Evolutionary conservation across 1,140 invertebrate genomes (phyloP).

Genomic region (Atta colombica): DNA sequence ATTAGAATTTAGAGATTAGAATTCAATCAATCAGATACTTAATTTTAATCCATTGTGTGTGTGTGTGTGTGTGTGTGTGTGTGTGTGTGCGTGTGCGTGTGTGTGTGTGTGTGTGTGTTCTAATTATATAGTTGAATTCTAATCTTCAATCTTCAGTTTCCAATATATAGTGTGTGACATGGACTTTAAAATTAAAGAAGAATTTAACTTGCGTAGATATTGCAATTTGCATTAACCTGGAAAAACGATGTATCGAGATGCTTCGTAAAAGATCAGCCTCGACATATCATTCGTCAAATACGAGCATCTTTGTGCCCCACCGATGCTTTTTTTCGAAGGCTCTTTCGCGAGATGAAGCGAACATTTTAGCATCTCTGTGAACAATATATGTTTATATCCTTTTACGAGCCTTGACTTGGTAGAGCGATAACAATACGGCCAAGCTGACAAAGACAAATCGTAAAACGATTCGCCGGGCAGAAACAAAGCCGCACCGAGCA

Average conservation of each 20-base stretch:
- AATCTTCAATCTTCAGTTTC: no score
- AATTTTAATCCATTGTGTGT: no score
- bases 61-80: no score
- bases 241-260: not conserved
- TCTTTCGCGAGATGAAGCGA: conserved; percentile 5
- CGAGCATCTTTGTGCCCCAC: not conserved
- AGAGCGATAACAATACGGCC: not conserved
- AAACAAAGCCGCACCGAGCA: conserved; percentile 35
- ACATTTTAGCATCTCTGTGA: conserved; percentile 39
- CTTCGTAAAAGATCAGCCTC: conserved; percentile 2
- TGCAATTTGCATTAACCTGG: not conserved
- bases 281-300: conserved; percentile 33
- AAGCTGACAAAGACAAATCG: conserved; percentile 57
- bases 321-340: not conserved
- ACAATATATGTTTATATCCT: conserved; percentile 41
- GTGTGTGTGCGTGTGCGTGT: no score
- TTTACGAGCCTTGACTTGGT: conserved; percentile 31
- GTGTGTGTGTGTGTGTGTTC: no score
- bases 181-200: no score
- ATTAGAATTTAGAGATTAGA: no score
- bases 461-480: conserved; percentile 41
- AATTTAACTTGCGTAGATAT: not conserved
- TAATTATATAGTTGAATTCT: no score
- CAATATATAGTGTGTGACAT: no score
- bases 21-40: no score